Percentiles rank a stretch among this genome's conserved stretches.
Conservation (phyloP, 2,113 vertebrate species). For the Lamprotornis superbus region DNA sequence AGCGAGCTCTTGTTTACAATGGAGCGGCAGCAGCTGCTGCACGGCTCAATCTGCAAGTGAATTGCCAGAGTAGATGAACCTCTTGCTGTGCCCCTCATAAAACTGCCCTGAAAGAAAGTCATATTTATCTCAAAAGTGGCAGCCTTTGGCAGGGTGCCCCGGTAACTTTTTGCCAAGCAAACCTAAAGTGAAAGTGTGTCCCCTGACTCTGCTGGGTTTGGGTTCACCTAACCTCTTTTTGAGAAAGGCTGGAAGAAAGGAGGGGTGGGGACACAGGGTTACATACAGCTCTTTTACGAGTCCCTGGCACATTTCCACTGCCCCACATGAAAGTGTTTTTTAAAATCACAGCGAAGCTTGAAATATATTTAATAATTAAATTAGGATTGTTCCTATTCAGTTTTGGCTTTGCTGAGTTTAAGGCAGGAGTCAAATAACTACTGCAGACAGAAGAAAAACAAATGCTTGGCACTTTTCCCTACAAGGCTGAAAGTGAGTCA, state of each 20-base stretch:
- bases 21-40: constrained; percentile 38
- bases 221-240: not conserved
- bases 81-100: constrained; percentile 9
- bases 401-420: constrained; percentile 46
- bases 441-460: constrained; percentile 54
- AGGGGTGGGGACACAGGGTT: not conserved
- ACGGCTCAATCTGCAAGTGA: constrained; percentile 30
- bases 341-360: constrained; percentile 13
- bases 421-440: constrained; percentile 51
- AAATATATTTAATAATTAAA: constrained; percentile 47
- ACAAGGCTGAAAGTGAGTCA: constrained; percentile 36
- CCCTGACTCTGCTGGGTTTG: not conserved
- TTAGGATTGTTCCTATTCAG: constrained; percentile 31
- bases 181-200: not conserved
- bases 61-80: not conserved
- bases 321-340: constrained; percentile 23
- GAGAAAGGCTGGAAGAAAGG: not conserved
- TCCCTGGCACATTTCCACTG: not conserved
- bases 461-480: constrained; percentile 41
- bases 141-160: not conserved
- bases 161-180: not conserved
- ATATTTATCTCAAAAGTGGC: constrained; percentile 32
- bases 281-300: not conserved
- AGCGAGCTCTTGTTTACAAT: not conserved
- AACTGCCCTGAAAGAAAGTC: constrained; percentile 35